Evolutionary conservation across 2,113 vertebrate species (phyloP).

Genomic region (Mungos mungo): DNA sequence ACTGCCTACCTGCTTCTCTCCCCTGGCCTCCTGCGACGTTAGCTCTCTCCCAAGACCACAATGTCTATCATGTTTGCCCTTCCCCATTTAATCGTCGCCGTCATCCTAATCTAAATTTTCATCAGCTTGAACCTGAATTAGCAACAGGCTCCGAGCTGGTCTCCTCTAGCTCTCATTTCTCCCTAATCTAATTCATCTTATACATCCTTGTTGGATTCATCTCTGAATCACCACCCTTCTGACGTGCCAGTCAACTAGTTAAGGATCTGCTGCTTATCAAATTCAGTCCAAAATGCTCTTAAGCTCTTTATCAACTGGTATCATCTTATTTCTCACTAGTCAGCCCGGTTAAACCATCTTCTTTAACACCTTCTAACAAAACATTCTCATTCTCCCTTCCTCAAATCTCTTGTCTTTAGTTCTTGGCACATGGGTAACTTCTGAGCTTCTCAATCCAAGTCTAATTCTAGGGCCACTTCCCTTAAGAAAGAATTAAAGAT

Average conservation of each 20-base stretch:
- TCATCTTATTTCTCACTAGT: background rate
- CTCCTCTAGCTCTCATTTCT: background rate
- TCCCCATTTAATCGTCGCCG: background rate
- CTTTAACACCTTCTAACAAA: background rate
- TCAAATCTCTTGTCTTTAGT: background rate
- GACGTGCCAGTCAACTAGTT: background rate
- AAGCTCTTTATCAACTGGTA: background rate
- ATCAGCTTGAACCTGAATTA: background rate
- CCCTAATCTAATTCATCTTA: background rate
- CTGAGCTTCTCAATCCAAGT: background rate
- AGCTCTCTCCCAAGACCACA: background rate
- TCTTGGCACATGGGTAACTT: background rate
- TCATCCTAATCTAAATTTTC: background rate
- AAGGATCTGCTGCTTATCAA: constrained; percentile 1
- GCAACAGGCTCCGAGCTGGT: background rate
- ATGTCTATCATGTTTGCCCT: background rate
- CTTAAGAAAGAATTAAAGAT: background rate
- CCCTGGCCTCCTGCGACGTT: background rate
- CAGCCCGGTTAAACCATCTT: background rate
- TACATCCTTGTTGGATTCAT: background rate
- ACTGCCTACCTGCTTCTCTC: background rate
- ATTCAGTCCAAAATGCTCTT: background rate
- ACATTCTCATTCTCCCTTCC: background rate
- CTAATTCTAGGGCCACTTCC: background rate
- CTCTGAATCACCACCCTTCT: background rate